Evolutionary conservation across 2,113 vertebrate species (phyloP).

Genomic region (Sarotherodon lohbergeri): DNA sequence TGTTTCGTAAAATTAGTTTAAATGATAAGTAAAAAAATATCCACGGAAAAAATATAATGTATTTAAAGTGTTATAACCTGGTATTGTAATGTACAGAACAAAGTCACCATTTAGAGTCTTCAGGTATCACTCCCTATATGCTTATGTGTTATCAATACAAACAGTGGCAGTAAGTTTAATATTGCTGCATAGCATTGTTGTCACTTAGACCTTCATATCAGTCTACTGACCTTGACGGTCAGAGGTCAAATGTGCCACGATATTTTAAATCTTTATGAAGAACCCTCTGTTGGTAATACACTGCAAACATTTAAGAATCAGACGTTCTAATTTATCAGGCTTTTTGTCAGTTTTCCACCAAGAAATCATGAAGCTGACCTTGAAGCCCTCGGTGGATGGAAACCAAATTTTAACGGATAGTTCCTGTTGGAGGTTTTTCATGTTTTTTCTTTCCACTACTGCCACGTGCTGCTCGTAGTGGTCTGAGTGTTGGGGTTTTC

Average conservation of each 20-base stretch:
- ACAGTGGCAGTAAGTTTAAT: background rate
- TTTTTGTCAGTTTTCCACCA: background rate
- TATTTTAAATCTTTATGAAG: background rate
- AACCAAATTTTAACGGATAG: background rate
- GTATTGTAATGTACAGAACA: background rate
- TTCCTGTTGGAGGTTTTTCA: background rate
- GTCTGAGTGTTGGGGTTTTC: background rate
- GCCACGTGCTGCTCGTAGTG: background rate
- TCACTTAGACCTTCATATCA: background rate
- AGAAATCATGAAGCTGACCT: background rate
- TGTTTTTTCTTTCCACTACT: background rate
- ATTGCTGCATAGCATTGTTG: background rate
- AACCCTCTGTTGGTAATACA: background rate
- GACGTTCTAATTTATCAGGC: background rate
- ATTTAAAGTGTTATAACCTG: background rate
- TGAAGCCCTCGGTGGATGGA: background rate
- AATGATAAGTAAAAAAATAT: background rate
- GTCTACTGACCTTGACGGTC: background rate
- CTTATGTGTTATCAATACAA: background rate
- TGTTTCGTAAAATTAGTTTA: background rate
- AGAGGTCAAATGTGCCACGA: background rate
- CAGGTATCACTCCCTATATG: background rate
- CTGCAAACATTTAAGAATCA: background rate
- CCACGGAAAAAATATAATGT: background rate
- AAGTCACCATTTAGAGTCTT: background rate